Base-by-base conservation (phyloP, 2,113 vertebrate genomes). In the Polyodon spathula region DNA sequence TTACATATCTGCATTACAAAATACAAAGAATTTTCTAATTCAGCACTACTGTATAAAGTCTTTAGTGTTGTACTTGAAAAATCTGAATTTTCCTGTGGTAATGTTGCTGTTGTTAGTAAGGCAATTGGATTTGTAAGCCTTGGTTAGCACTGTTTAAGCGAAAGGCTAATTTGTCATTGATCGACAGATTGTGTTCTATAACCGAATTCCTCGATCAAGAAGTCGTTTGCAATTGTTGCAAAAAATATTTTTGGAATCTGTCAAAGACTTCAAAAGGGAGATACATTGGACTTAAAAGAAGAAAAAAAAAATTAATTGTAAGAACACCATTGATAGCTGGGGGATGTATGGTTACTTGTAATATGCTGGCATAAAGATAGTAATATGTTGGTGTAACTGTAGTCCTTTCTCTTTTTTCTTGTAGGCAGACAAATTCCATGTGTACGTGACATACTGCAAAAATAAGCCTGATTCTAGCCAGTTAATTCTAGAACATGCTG, bases 361-460 rank as follows among this genome's bases (percentile, higher is more conserved):
- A 27, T 27, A 27, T 27, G 27, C 27, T 27, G 27, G 27, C 27
- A 50, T 50, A 50, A 10, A 6, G 15, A 50, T 50, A n/a, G 6
- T 14, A 6, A 14, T 50, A 10, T 50, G 12, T n/a, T 39, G 9
- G 2, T 15, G n/a, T 14, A 41, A 42, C 8, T 51, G 40, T 56
- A 4, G 41, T 64, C 37, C 59, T 10, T 46, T 50, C 5, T 59
- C 38, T 60, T 54, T 54, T 59, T 78, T 76, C 83, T 79, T 71
- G 65, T 81, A 98, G 96, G 96, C 96, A 63, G 95, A 99, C 78
- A 99, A 96, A 77, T 99, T 99, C 83, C 94, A 99, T 75, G 97
- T 99, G 80, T 99, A 99, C 63, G 96, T 99, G 66, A 90, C 92
- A 67, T 99, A 98, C 82, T 99, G 96, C 81, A 99, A 99, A 84